A percentile compares a stretch with the other conserved stretches of the same genome.
phyloP scores from a whole-genome alignment of 2,888 invertebrate genomes.

The Halocaridina rubra region DNA sequence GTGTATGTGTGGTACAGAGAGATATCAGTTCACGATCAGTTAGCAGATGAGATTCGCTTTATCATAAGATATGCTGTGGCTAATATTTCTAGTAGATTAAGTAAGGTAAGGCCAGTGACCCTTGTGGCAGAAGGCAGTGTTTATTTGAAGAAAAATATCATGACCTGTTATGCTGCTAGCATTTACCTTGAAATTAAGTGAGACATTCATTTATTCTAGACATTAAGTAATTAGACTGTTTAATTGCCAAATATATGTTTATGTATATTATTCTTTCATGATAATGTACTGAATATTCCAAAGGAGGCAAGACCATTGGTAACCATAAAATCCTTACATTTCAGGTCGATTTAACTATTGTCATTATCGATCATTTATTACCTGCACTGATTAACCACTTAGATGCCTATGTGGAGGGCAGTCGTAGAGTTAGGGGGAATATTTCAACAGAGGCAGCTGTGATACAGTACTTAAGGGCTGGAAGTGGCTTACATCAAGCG shows the following conservation, averaged over 20 bases:
- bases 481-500: slow-evolving; percentile 46
- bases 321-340: no score
- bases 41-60: slow-evolving; percentile 60
- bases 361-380: slow-evolving; percentile 60
- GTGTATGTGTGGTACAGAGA: slow-evolving; percentile 62
- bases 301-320: no score
- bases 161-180: not conserved
- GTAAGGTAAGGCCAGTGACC: slow-evolving; percentile 58
- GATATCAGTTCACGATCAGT: slow-evolving; percentile 60
- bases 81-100: slow-evolving; percentile 34
- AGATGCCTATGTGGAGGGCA: slow-evolving; percentile 60
- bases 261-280: not conserved
- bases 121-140: not conserved
- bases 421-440: slow-evolving; percentile 51
- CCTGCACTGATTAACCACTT: slow-evolving; percentile 65
- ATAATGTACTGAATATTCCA: no score
- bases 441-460: slow-evolving; percentile 51
- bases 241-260: not conserved
- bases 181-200: not conserved
- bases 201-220: not conserved
- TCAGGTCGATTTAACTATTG: slow-evolving; percentile 59
- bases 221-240: not conserved
- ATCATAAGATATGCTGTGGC: slow-evolving; percentile 60
- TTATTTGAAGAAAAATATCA: not conserved
- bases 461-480: slow-evolving; percentile 49